Conservation (phyloP, 53 echinoderm and acorn worm genomes). For the Stichopus horrens region DNA sequence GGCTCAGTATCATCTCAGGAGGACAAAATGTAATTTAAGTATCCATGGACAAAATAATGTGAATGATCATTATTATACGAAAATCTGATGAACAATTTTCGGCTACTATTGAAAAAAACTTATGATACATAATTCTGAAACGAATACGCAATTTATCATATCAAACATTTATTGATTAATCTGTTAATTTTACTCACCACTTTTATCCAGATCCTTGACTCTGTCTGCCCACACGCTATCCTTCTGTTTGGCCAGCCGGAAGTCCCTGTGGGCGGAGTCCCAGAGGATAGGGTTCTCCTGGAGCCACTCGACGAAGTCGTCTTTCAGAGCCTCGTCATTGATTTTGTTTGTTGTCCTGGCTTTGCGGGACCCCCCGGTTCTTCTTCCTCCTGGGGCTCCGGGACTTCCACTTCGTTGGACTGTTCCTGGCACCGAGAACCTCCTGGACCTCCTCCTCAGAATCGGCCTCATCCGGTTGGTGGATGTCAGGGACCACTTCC, state of each 20-base stretch:
- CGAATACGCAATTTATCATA: neutral
- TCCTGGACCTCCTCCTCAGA: conserved; percentile 2
- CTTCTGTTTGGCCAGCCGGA: conserved; percentile 36
- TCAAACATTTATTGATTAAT: neutral
- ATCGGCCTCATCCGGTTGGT: conserved; percentile 3
- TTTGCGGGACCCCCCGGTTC: conserved; percentile 20
- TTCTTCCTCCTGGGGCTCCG: too few species aligned
- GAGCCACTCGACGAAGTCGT: conserved; percentile 50
- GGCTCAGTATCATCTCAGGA: conserved; percentile 28
- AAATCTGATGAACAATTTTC: too few species aligned
- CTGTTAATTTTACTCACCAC: neutral
- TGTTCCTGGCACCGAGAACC: neutral
- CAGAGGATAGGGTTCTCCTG: conserved; percentile 49
- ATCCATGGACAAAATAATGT: neutral
- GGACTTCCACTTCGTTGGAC: neutral
- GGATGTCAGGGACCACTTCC: neutral
- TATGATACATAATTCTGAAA: too few species aligned
- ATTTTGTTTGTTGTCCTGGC: conserved; percentile 28
- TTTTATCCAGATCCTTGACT: conserved; percentile 29
- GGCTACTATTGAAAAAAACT: too few species aligned
- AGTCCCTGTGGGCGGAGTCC: conserved; percentile 42
- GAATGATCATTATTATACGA: too few species aligned
- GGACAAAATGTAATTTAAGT: neutral
- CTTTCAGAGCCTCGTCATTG: conserved; percentile 46
- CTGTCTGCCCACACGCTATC: conserved; percentile 11